Conservation (phyloP, 2,888 invertebrate species). For the Asteroscopus sphinx region DNA sequence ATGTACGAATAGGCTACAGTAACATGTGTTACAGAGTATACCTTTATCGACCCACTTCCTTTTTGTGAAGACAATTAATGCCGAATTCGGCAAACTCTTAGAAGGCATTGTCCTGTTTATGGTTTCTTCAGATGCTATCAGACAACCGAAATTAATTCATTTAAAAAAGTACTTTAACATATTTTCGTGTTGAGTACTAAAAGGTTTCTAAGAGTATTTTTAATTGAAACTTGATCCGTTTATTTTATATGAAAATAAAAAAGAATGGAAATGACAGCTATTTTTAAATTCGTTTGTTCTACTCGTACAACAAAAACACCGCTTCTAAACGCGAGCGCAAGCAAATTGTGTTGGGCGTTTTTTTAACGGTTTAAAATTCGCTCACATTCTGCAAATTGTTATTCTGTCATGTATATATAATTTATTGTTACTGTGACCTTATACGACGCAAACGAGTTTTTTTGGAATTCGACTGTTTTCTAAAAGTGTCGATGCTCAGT, state of each 20-base stretch:
- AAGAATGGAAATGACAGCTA: not conserved
- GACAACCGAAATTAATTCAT: slow-evolving; percentile 57
- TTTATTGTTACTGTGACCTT: slow-evolving; percentile 35
- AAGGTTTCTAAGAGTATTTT: too few species aligned
- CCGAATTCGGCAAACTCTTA: slow-evolving; percentile 51
- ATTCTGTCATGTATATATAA: slow-evolving; percentile 28
- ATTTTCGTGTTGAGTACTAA: not conserved
- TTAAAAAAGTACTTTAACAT: slow-evolving; percentile 35
- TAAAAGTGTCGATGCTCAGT: not conserved
- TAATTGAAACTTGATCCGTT: not conserved
- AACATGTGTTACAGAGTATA: not conserved
- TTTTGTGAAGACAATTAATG: slow-evolving; percentile 54
- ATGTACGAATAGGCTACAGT: too few species aligned
- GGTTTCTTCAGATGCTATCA: slow-evolving; percentile 72
- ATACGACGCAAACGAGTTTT: slow-evolving; percentile 16
- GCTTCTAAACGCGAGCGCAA: slow-evolving; percentile 10
- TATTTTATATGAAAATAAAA: not conserved
- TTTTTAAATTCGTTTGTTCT: slow-evolving; percentile 1
- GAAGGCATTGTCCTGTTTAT: slow-evolving; percentile 76
- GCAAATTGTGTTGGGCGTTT: slow-evolving; percentile 35
- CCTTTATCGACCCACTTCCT: slow-evolving; percentile 8
- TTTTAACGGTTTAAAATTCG: slow-evolving; percentile 34
- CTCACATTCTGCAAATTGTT: slow-evolving; percentile 27
- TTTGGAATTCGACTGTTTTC: slow-evolving; percentile 19
- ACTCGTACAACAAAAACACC: not conserved